Evolutionary conservation across 2,797 vertebrate species (phyloP).

Genomic region (Lagorchestes hirsutus): DNA sequence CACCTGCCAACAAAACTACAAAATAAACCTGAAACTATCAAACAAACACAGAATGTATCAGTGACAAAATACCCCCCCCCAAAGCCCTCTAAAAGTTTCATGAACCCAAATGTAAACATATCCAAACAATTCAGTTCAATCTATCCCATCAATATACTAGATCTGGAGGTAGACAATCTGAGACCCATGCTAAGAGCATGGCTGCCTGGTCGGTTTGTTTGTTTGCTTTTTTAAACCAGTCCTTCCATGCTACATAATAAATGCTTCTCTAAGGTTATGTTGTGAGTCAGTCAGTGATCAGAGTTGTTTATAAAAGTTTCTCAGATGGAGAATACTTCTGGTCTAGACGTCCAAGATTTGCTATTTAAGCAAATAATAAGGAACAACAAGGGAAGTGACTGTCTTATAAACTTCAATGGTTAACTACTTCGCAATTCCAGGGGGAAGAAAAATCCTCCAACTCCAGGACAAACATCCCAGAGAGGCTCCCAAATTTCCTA

Average conservation of each 20-base stretch:
- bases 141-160: not conserved
- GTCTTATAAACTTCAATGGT: not conserved
- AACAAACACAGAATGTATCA: conserved; percentile 4
- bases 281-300: conserved; percentile 76
- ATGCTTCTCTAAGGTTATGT: conserved; percentile 51
- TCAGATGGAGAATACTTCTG: conserved; percentile 48
- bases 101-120: not conserved
- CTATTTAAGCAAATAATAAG: not conserved
- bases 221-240: not conserved
- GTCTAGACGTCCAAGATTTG: conserved; percentile 47
- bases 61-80: not conserved
- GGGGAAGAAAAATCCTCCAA: conserved; percentile 59
- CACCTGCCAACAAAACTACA: conserved; percentile 17
- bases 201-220: conserved; percentile 38
- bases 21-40: not conserved
- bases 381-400: conserved; percentile 53
- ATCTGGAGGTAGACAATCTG: not conserved
- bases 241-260: conserved; percentile 46
- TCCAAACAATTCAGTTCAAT: not conserved
- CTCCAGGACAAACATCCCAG: conserved; percentile 77
- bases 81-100: not conserved
- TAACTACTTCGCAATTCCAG: accelerated
- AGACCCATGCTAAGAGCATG: conserved; percentile 54
- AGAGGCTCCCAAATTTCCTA: conserved; percentile 64
- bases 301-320: conserved; percentile 60